A percentile compares a stretch with the other conserved stretches of the same genome.
phyloP scores from a whole-genome alignment of 1,140 invertebrate genomes.

The Drosophila burlai region DNA sequence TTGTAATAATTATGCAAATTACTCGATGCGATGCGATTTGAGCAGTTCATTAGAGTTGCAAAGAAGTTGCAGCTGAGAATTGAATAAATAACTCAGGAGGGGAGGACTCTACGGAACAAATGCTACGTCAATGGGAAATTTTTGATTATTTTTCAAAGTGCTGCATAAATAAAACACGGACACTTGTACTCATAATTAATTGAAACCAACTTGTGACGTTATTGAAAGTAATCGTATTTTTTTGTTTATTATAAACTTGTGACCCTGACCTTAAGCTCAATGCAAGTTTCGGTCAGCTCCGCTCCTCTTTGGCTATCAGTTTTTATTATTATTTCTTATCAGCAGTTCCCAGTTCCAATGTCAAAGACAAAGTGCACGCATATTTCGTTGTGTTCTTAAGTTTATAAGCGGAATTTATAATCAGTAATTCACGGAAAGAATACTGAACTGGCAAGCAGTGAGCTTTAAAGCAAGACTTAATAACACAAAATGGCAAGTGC shows the following conservation, averaged over 20 bases:
- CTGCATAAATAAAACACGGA: conserved; percentile 3
- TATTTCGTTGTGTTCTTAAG: conserved; percentile 9
- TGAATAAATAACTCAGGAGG: conserved; percentile 26
- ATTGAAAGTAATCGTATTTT: conserved; percentile 4
- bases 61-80: conserved; percentile 35
- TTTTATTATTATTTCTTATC: conserved; percentile 25
- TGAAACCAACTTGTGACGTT: neutral
- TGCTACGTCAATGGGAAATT: neutral
- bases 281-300: conserved; percentile 33
- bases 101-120: neutral
- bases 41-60: conserved; percentile 54
- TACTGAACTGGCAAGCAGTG: neutral
- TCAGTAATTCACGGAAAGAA: neutral
- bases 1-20: conserved; percentile 48
- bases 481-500: neutral
- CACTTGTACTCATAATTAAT: conserved; percentile 5
- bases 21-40: conserved; percentile 17
- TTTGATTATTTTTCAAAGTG: conserved; percentile 9
- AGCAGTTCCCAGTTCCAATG: conserved; percentile 13
- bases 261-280: conserved; percentile 27
- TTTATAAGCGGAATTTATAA: conserved; percentile 10
- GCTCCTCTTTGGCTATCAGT: conserved; percentile 27
- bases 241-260: conserved; percentile 7
- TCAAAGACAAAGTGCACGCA: conserved; percentile 27
- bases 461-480: neutral